These are phyloP conservation scores for Leptestheria dahalacensis DNA, from an alignment of 1,140 invertebrate species.

Conservation along the genomic window DNA sequence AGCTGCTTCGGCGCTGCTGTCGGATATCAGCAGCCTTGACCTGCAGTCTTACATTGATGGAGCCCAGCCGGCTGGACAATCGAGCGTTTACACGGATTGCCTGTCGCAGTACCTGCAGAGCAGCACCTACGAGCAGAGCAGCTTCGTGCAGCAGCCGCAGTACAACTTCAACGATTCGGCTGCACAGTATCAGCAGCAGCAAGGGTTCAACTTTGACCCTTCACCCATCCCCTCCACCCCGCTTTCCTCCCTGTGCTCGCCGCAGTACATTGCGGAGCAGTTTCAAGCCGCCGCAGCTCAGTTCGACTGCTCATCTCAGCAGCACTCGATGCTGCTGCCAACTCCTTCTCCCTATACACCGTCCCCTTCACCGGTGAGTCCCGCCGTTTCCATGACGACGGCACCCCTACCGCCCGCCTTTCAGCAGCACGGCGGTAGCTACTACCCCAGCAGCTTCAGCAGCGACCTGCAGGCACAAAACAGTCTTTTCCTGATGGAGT, in stretches of 20 bases:
- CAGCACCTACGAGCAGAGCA: background rate
- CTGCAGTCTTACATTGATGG: slow-evolving; percentile 5
- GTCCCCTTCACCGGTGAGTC: slow-evolving; percentile 18
- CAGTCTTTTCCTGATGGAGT: background rate
- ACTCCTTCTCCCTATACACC: slow-evolving; percentile 17
- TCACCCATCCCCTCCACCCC: slow-evolving; percentile 2
- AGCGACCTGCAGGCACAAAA: background rate
- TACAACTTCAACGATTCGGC: background rate
- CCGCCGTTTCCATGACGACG: slow-evolving; percentile 7
- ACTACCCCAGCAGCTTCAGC: background rate
- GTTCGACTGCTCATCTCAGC: background rate
- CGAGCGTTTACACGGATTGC: background rate
- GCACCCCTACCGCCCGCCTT: background rate
- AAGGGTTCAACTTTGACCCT: slow-evolving; percentile 4
- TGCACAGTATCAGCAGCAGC: background rate
- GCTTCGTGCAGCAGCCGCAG: background rate
- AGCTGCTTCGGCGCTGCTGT: slow-evolving; percentile 3
- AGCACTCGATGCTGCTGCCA: slow-evolving; percentile 6
- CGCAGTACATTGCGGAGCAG: slow-evolving; percentile 21
- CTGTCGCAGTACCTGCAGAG: slow-evolving; percentile 8
- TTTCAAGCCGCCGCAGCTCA: background rate
- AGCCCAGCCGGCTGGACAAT: background rate
- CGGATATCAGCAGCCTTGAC: slow-evolving; percentile 7
- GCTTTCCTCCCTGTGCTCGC: slow-evolving; percentile 5
- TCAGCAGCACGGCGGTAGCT: background rate